Conservation (phyloP, 2,113 vertebrate species). For the Ancistrus triradiatus region DNA sequence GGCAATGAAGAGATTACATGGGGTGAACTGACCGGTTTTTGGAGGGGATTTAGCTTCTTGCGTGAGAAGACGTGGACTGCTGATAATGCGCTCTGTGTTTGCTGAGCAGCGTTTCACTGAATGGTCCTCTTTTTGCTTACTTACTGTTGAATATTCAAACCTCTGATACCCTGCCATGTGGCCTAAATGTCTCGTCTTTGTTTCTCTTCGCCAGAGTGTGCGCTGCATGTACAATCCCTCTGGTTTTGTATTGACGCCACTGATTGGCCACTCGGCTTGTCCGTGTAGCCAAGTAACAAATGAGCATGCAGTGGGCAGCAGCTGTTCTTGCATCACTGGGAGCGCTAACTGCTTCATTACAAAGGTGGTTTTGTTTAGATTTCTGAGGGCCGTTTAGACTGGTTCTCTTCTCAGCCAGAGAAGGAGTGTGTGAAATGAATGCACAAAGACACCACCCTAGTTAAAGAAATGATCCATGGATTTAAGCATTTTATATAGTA, state of each 20-base stretch:
- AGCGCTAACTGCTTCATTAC: conserved; percentile 33
- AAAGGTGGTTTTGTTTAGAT: conserved; percentile 43
- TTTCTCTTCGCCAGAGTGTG: conserved; percentile 2
- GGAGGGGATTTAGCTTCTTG: background rate
- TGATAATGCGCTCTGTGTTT: conserved; percentile 18
- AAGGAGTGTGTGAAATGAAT: background rate
- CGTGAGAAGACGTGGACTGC: conserved; percentile 1
- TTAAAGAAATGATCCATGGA: background rate
- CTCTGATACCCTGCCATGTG: conserved; percentile 30
- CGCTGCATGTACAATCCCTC: conserved; percentile 10
- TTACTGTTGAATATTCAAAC: conserved; percentile 29
- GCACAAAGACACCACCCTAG: background rate
- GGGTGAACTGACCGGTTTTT: background rate
- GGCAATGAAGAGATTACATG: background rate
- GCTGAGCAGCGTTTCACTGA: conserved; percentile 16
- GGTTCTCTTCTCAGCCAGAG: conserved; percentile 3
- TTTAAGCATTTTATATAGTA: background rate
- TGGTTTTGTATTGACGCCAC: conserved; percentile 6
- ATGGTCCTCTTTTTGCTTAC: conserved; percentile 20
- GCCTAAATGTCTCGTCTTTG: conserved; percentile 13
- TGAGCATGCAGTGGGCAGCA: conserved; percentile 22
- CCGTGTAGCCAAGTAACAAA: conserved; percentile 19
- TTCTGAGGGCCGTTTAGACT: conserved; percentile 24
- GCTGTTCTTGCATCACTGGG: conserved; percentile 22
- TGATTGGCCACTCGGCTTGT: conserved; percentile 32